Conservation (phyloP, 2,888 invertebrate genomes). For the Athripsodes cinereus region DNA sequence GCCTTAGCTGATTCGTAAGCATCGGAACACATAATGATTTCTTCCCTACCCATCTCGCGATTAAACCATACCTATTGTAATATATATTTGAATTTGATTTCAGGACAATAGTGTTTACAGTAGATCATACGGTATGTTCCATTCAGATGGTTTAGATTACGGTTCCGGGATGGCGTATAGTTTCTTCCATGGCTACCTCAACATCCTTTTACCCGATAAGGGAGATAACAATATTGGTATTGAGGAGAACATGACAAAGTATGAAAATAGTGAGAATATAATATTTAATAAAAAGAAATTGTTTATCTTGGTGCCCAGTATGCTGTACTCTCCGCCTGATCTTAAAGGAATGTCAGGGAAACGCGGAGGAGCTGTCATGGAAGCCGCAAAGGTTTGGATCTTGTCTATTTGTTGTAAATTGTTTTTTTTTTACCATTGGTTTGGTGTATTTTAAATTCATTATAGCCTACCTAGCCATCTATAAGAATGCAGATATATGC, state of each 20-base stretch:
- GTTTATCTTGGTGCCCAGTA: slow-evolving; percentile 56
- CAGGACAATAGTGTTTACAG: too few species aligned
- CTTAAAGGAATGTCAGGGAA: slow-evolving; percentile 37
- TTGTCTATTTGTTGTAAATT: too few species aligned
- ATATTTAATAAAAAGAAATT: slow-evolving; percentile 50
- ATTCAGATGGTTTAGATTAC: slow-evolving; percentile 47
- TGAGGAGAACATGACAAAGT: slow-evolving; percentile 36
- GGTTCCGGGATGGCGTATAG: slow-evolving; percentile 61
- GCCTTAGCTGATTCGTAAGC: too few species aligned
- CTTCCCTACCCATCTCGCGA: too few species aligned
- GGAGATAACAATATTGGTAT: slow-evolving; percentile 37
- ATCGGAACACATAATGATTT: too few species aligned
- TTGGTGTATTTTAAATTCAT: too few species aligned
- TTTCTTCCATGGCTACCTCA: slow-evolving; percentile 59
- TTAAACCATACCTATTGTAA: too few species aligned
- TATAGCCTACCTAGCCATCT: too few species aligned
- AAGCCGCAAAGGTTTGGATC: slow-evolving; percentile 45
- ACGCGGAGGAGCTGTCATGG: slow-evolving; percentile 33
- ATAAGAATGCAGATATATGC: too few species aligned
- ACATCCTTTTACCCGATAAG: slow-evolving; percentile 48
- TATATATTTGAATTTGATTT: too few species aligned
- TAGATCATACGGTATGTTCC: too few species aligned
- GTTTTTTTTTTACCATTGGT: too few species aligned
- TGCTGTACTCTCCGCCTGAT: slow-evolving; percentile 51
- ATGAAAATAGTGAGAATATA: slow-evolving; percentile 43